Conservation (phyloP, 2,797 vertebrate species). For the Hoplostethus atlanticus region DNA sequence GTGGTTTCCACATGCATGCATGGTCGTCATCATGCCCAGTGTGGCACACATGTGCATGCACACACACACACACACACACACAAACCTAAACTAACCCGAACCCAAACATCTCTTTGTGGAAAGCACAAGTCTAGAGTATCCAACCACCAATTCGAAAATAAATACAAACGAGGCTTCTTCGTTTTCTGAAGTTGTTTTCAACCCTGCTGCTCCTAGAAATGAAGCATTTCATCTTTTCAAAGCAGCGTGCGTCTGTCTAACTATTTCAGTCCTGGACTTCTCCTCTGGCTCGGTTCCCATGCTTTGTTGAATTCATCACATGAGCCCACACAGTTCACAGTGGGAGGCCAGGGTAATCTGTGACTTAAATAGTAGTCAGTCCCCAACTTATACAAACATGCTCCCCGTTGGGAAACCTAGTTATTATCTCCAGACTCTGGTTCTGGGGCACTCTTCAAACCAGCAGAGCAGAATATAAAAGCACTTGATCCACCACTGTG, state of each 20-base stretch:
- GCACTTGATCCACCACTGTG: neutral
- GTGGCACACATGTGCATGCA: slow-evolving; percentile 5
- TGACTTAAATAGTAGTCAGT: slow-evolving; percentile 67
- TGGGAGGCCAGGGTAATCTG: slow-evolving; percentile 53
- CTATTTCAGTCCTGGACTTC: slow-evolving; percentile 15
- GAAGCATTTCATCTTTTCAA: neutral
- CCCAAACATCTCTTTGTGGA: slow-evolving; percentile 1
- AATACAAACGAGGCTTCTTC: neutral
- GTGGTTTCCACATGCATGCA: slow-evolving; percentile 29
- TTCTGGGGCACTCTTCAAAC: slow-evolving; percentile 25
- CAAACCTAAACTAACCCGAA: neutral
- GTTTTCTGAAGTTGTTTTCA: neutral
- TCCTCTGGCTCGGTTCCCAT: slow-evolving; percentile 18
- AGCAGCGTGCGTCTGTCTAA: neutral
- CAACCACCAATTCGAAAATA: neutral
- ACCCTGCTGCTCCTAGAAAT: neutral
- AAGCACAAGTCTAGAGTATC: slow-evolving; percentile 22
- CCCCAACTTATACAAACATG: slow-evolving; percentile 63
- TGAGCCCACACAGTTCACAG: slow-evolving; percentile 48
- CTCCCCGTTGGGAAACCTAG: slow-evolving; percentile 63
- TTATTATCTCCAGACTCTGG: slow-evolving; percentile 66
- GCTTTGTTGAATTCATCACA: slow-evolving; percentile 32
- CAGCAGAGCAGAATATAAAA: slow-evolving; percentile 21
- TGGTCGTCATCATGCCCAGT: slow-evolving; percentile 14
- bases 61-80: slow-evolving; percentile 5